Evolutionary conservation across 2,797 vertebrate genomes (phyloP).

Genomic region (Anniella stebbinsi): DNA sequence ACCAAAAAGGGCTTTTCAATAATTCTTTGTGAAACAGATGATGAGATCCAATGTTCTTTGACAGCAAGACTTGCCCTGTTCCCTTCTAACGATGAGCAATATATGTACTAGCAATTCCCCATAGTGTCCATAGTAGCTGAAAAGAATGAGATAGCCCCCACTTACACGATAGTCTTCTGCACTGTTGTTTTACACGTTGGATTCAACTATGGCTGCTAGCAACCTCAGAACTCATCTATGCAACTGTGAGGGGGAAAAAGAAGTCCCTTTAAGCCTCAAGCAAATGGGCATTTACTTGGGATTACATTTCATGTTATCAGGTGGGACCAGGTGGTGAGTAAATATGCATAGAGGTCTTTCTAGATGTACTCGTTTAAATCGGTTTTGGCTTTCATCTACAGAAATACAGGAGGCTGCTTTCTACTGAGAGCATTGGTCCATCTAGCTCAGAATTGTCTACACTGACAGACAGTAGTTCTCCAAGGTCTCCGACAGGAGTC

Average conservation of each 20-base stretch:
- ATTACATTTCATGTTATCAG: too few species aligned
- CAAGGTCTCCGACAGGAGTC: background rate
- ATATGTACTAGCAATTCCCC: too few species aligned
- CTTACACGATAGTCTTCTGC: too few species aligned
- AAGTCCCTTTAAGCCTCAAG: too few species aligned
- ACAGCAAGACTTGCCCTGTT: background rate
- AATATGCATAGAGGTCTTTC: background rate
- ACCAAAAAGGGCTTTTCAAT: background rate
- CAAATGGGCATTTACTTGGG: too few species aligned
- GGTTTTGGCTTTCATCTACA: background rate
- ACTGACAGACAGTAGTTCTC: fast-evolving
- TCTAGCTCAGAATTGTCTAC: background rate
- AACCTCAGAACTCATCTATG: too few species aligned
- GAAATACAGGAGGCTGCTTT: too few species aligned
- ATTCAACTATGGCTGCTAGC: too few species aligned
- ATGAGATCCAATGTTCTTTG: background rate
- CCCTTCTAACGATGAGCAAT: background rate
- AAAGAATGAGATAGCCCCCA: too few species aligned
- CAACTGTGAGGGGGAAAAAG: too few species aligned
- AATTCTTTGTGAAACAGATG: background rate
- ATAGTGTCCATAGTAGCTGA: too few species aligned
- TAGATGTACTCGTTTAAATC: background rate
- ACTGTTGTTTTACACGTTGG: too few species aligned
- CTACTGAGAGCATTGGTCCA: background rate
- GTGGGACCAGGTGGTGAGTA: background rate